Base-by-base conservation (phyloP, 2,888 invertebrate genomes). In the Scaeva pyrastri region DNA sequence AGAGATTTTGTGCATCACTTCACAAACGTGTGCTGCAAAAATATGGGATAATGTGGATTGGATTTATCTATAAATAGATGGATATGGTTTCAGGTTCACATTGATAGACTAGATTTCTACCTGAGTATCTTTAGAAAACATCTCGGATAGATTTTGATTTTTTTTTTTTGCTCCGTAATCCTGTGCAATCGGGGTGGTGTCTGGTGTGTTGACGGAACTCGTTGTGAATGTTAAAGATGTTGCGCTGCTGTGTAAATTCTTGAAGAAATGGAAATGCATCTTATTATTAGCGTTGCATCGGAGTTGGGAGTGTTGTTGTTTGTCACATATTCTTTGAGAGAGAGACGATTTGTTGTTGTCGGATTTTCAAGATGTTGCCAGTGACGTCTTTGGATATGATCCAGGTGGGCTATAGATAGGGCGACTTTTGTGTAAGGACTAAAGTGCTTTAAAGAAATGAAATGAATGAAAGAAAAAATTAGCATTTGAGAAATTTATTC, bases 31-130 rank as follows among this genome's bases (percentile, higher is more conserved):
- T 62, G 26, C 64, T 64, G 10, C 16, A 64, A 45, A 64, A 45
- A 64, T 64, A 31, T 31, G 16, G 64, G 64, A 62, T 43, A 43
- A 62, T 43, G 23, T 26, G n/a, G n/a, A n/a, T n/a, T n/a, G n/a
- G n/a, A 31, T 31, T 31, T 31, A 31, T 31, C 8, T 31, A 31
- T 31, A 31, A 31, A 31, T 31, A 31, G 31, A 31, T 14, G 8
- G 16, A 16, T 43, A 41, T 62, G 62, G n/a, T 62, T 41, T 43
- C 23, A 43, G 36, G 43, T 43, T 21, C 7, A 26, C 10, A 23
- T 6, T 45, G 64, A 64, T 45, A 26, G 16, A 64, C 45, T 45
- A 11, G 11, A 2, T 64, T 64, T 21, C 31, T 64, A 45, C 26
- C 43, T 45, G 43, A 43, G 21, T 41, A 14, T 41, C 4, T 14